Conservation (phyloP, 1,140 invertebrate species). For the Cotesia chilonis region DNA sequence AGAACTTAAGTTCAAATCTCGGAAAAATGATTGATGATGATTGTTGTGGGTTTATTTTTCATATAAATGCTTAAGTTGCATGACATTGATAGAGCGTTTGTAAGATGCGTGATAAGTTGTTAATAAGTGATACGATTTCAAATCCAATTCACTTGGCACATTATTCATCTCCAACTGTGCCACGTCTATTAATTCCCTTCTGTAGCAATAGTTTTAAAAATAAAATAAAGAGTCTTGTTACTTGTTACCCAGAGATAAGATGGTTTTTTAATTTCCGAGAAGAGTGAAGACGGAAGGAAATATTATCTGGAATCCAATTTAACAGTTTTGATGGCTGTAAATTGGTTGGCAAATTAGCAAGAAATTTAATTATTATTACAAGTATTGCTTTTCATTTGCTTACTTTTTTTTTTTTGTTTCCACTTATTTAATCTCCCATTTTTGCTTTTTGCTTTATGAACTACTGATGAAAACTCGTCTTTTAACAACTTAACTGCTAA, state of each 20-base stretch:
- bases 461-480: neutral
- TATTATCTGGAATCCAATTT: no score
- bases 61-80: neutral
- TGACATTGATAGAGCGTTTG: no score
- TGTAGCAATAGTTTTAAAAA: no score
- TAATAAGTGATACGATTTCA: neutral
- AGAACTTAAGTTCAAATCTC: no score
- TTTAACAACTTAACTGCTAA: constrained; percentile 17
- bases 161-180: neutral
- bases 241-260: no score
- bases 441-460: neutral
- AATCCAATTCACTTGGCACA: constrained; percentile 2
- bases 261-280: no score
- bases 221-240: no score
- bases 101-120: no score
- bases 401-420: neutral
- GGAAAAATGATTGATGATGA: no score
- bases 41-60: neutral
- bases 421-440: neutral
- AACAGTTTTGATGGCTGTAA: no score
- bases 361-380: neutral
- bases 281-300: no score
- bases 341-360: no score
- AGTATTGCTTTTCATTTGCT: neutral
- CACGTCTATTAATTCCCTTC: constrained; percentile 4